Base-by-base conservation (phyloP, 2,113 vertebrate species). In the Cranoglanis bouderius region DNA sequence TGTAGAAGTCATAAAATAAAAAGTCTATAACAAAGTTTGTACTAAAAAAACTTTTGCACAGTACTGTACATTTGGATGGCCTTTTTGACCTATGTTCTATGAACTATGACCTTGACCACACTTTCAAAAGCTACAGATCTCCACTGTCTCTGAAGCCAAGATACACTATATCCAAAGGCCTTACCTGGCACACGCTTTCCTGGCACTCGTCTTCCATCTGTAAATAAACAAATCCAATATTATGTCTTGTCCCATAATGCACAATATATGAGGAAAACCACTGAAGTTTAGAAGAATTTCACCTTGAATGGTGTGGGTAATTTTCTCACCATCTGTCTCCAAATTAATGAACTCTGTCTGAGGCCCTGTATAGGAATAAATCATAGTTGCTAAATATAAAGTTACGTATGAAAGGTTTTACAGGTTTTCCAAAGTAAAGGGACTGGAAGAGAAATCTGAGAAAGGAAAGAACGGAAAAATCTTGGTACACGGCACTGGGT, bases 271-370 rank as follows among this genome's bases (percentile, higher is more conserved):
- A 16, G 26, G 18, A 35, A 55, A 57, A 77, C 0, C 10, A 35
- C 16, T 32, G 72, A n/a, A 84, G 53, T 35, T 29, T n/a, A 32
- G 59, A 19, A 78, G 24, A 55, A 91, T 67, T 84, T 93, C 59
- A 96, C 96, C 93, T 91, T 93, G 80, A 88, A 95, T 92, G 0
- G 83, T 0, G 85, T 83, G 91, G 59, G 89, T 78, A 18, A 95
- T 16, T 49, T 3, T 89, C 0, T 94, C 93, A 8, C 74, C 0
- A 3, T 94, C 90, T 10, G 85, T 14, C 0, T 85, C 40, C 14
- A 93, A 8, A 26, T 90, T 7, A 16, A 32, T 0, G 29, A 49
- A 55, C 57, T 85, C 18, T 10, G 83, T 67, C 14, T 85, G 32
- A 24, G 83, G 49, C 4, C 83, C 88, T 89, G 46, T 13, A 40